Evolutionary conservation across 2,888 invertebrate species (phyloP), one percentile per base, ranked within the genome.

Genomic region (Subacronicta megacephala): DNA sequence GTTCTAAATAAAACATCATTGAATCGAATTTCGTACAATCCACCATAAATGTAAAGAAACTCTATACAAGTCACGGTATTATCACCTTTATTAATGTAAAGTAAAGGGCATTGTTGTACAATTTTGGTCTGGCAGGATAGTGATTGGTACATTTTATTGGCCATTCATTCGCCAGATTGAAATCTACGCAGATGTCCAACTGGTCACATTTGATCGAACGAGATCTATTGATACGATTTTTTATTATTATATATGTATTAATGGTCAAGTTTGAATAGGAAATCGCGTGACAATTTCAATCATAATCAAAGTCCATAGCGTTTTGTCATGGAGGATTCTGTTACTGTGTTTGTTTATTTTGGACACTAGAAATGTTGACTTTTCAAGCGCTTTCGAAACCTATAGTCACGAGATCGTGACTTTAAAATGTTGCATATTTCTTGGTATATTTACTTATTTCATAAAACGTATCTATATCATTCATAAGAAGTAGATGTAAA

Each of bases 1-100:
- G 93, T 92, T 90, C 82, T 72, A 82, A 89, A 90, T 88, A 89
- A 89, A 90, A 88, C 79, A 82, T 85, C 84, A 91, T 92, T 92
- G 89, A 91, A 90, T 91, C 88, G 88, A 88, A 90, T 88, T 87
- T 84, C 76, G 78, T 82, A 87, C 85, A 83, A 75, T 72, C 62
- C 67, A 71, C 75, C 72, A 75, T 56, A 54, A 76, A 66, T 69
- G 54, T 72, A 75, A 53, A 55, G 53, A 50, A 43, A 60, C 35
- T 46, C 12, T 15, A 52, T 36, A 26, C 7, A 54, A 18, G 38
- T 18, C 46, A 75, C 15, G 51, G 62, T 38, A 78, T 62, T 80
- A 15, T 75, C 43, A 47, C 40, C 57, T 72, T 63, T 78, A 62
- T 38, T 2, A 0, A 13, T 20, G 10, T 20, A 46, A 9, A 38